Evolutionary conservation across 2,888 invertebrate species (phyloP), one percentile per base, ranked within the genome.

Genomic region (Cheilosia impressa): DNA sequence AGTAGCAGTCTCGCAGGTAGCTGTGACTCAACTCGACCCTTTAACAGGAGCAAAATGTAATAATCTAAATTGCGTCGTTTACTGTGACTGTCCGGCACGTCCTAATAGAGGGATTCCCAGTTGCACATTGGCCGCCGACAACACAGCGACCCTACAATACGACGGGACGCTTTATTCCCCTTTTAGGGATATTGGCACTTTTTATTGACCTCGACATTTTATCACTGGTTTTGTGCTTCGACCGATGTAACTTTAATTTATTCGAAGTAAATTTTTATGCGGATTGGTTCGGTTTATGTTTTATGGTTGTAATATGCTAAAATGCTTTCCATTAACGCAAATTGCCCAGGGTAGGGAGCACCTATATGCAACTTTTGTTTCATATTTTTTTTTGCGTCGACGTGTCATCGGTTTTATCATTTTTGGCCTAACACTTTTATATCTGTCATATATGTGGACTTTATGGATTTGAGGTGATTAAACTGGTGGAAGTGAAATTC

Each of bases 241-340:
- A 4, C 24, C 22, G 58, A 34, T 85, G 81, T 72, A 71, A 62
- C 81, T 85, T 85, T 76, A 85, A 85, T 85, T 85, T 76, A 81
- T 85, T 62, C 81, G 76, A 50, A 81, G 71, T 84, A 75, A 75
- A 84, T 68, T 84, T 84, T 80, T 80, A 80, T 84, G 68, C 76
- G 76, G 57, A 72, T 85, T 72, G 71, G 76, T 81, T 81, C 62
- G 76, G 81, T 71, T 80, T 85, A 85, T 85, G 81, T 81, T 85
- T 85, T 85, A 85, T 85, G 81, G 62, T 71, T 80, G 85, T 85
- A 85, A 85, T 85, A 81, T 85, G 85, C 81, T 85, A 85, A 85
- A 85, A 81, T 58, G 85, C 68, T 85, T 85, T 85, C 85, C 85
- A 85, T 85, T 85, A 85, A 85, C 85, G 65, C 85, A 85, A 85